phyloP scores from a whole-genome alignment of 2,888 invertebrate species.

The Muscina levida region DNA sequence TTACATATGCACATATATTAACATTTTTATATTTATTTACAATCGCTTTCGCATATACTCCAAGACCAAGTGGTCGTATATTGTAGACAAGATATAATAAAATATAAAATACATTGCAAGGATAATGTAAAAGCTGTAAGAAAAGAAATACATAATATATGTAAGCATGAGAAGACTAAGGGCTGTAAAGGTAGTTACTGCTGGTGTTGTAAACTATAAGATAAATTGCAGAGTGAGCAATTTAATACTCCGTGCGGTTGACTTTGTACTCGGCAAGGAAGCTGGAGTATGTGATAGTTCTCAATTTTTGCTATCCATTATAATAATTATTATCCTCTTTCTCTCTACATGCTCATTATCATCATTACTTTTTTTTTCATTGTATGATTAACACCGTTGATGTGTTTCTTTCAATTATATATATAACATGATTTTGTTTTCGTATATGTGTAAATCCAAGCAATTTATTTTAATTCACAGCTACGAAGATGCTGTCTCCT shows the following conservation, averaged over 20 bases:
- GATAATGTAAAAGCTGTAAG: neutral
- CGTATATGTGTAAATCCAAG: neutral
- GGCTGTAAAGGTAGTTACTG: neutral
- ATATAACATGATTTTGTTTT: too few species aligned
- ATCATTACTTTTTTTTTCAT: neutral
- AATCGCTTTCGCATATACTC: too few species aligned
- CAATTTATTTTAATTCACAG: constrained; percentile 24
- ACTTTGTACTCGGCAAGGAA: too few species aligned
- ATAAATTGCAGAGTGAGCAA: too few species aligned
- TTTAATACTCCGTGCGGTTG: too few species aligned
- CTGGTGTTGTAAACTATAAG: constrained; percentile 2
- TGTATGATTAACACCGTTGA: neutral
- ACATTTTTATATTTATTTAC: too few species aligned
- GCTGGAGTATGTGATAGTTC: neutral
- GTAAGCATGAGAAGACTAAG: neutral
- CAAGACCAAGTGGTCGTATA: neutral
- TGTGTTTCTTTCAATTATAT: too few species aligned
- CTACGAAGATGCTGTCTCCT: neutral
- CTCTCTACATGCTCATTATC: neutral
- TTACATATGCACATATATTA: too few species aligned
- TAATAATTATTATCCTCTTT: neutral
- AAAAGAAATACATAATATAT: too few species aligned
- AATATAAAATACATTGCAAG: neutral
- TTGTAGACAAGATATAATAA: neutral
- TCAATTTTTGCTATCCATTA: neutral